Conservation (phyloP, 2,113 vertebrate genomes). For the Brienomyrus brachyistius region DNA sequence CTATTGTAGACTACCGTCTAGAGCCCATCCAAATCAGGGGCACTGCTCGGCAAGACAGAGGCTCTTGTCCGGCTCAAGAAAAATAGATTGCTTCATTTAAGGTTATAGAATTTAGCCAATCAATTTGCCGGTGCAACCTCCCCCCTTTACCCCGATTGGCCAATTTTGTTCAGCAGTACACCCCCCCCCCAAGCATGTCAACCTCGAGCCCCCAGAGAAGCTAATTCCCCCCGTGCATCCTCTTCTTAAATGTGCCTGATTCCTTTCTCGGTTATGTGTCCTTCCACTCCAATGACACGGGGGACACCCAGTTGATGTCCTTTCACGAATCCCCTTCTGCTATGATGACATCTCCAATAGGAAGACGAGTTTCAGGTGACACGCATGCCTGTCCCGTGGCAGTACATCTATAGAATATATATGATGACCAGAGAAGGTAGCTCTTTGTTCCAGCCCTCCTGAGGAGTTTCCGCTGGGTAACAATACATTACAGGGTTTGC, state of each 20-base stretch:
- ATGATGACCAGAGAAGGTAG: constrained; percentile 27
- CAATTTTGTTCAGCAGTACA: neutral
- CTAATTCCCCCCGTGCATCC: neutral
- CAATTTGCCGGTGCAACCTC: neutral
- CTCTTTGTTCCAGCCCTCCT: constrained; percentile 8
- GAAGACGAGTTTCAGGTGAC: constrained; percentile 33
- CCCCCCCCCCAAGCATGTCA: neutral
- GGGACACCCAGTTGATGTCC: constrained; percentile 24
- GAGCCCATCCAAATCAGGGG: neutral
- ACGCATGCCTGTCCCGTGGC: constrained; percentile 32
- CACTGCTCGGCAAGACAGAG: neutral
- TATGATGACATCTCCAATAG: neutral
- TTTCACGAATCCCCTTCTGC: constrained; percentile 21
- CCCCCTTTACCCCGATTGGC: neutral
- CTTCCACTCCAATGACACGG: constrained; percentile 28
- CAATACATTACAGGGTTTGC: neutral
- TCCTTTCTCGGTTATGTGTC: constrained; percentile 42
- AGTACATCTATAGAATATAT: constrained; percentile 26
- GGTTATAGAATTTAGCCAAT: neutral
- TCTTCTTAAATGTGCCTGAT: constrained; percentile 5
- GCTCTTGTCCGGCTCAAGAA: neutral
- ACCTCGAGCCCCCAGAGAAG: neutral
- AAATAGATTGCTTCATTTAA: neutral
- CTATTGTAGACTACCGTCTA: neutral
- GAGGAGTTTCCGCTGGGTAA: constrained; percentile 4